Base-by-base conservation (phyloP, 2,888 invertebrate genomes). In the Halictus ligatus region DNA sequence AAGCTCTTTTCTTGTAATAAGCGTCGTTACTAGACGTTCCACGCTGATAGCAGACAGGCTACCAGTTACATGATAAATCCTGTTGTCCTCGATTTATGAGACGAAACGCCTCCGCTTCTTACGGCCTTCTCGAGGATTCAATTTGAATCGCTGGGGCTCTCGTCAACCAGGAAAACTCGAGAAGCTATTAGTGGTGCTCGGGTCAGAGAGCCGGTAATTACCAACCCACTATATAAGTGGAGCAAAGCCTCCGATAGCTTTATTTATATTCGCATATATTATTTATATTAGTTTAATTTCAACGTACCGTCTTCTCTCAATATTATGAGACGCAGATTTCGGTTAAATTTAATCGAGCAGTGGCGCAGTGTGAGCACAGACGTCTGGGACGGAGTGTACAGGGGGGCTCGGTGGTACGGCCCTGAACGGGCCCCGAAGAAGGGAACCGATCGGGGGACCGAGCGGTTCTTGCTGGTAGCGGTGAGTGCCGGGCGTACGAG, bases 401-500 rank as follows among this genome's bases (percentile, higher is more conserved):
- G 18, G n/a, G 75, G 54, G 54, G 0, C 21, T 8, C 10, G 4
- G 75, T 84, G 43, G 67, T 88, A 89, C 89, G 89, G 90, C 89
- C 89, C 90, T 89, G 89, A 69, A 40, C 74, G 76, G 75, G 71
- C 80, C 80, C 85, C 86, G 82, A 89, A 86, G 89, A 90, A 90
- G 88, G 89, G 90, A 90, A 85, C 72, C 84, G 87, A 87, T 87
- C 88, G 80, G 78, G 69, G 40, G 69, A 67, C 76, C 71, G 74
- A 87, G 87, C 79, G 86, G 89, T 89, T 89, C 88, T 90, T 90
- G 90, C 81, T 60, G 54, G 54, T 54, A 54, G 54, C 54, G 64
- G 87, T 77, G 90, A 87, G 84, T 87, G 88, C 60, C 78, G 80
- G 78, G 80, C 75, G 85, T 88, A 86, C 84, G 87, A 79, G 54